Evolutionary conservation across 2,888 invertebrate genomes (phyloP), one percentile per base, ranked within the genome.

Genomic region (Agrotis exclamationis): DNA sequence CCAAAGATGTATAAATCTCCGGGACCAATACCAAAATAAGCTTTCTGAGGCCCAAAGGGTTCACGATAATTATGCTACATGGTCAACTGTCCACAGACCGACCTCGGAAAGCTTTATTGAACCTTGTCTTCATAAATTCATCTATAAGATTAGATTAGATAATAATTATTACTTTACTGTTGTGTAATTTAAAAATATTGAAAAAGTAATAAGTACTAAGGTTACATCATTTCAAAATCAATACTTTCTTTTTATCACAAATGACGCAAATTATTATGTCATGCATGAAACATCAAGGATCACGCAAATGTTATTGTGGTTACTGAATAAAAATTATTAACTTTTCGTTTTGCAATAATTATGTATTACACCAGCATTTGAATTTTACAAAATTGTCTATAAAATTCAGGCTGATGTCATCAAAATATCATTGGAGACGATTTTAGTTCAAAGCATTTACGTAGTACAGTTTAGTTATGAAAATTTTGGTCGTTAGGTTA

Each of bases 211-310:
- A 53, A n/a, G 18, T 57, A 24, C 5, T 14, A 24, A 45, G 24
- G 6, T 73, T 74, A 70, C 75, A 63, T 73, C 47, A 77, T 56
- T 62, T 22, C n/a, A 68, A 77, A 76, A 56, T 63, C 51, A 76
- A 71, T 54, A 63, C 44, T 65, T 76, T 63, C 53, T 18, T 72
- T 39, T 39, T 39, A 76, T 56, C 50, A 22, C 22, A 24, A 76
- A 54, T 77, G 77, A 77, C 63, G 77, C 59, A 68, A 53, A 13
- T 56, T 13, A 11, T 73, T 63, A 50, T 67, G 59, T 76, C 67
- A 76, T 54, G 45, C 45, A 59, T 73, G 63, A 76, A 48, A 69
- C 74, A 69, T 62, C 50, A 39, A 74, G 20, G n/a, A 44, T 18
- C 18, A 20, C 13, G 45, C 5, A 68, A 72, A 58, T 68, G 13